Evolutionary conservation across 2,888 invertebrate species (phyloP).

Genomic region (Chaetogeoica ovagalla): DNA sequence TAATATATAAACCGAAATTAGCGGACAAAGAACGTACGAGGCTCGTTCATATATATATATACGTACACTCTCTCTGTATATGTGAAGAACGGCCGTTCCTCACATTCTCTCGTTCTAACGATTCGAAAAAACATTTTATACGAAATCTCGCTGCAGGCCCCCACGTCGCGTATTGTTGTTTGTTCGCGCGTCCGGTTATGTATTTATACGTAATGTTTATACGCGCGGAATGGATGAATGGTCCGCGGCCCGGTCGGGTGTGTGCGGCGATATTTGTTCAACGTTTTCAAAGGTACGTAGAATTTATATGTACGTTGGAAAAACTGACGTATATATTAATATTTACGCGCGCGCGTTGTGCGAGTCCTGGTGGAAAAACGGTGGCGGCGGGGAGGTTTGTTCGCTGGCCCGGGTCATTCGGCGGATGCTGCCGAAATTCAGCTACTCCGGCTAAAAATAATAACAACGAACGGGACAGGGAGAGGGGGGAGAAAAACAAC

Average conservation of each 20-base stretch:
- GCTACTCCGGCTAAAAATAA: constrained; percentile 6
- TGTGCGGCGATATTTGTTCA: constrained; percentile 22
- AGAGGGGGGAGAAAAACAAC: background rate
- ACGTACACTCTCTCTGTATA: background rate
- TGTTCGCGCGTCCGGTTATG: constrained; percentile 26
- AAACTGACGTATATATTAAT: background rate
- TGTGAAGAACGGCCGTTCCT: background rate
- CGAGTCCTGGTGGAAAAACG: too few species aligned
- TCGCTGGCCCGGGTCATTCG: constrained; percentile 12
- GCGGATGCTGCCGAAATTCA: constrained; percentile 18
- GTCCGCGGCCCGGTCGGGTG: background rate
- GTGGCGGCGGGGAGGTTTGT: background rate
- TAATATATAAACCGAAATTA: background rate
- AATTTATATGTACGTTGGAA: background rate
- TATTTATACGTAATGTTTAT: background rate
- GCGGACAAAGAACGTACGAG: background rate
- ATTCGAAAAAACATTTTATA: constrained; percentile 25
- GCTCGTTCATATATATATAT: background rate
- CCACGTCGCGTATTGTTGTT: constrained; percentile 5
- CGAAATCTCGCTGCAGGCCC: constrained; percentile 19
- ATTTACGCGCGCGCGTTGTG: background rate
- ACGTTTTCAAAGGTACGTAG: constrained; percentile 9
- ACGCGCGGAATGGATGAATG: too few species aligned
- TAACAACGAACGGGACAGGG: background rate
- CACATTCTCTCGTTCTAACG: background rate